A percentile compares a stretch with the other conserved stretches of the same genome.
Conservation (phyloP, 2,888 invertebrate genomes). For the Mycalesis mineus region DNA sequence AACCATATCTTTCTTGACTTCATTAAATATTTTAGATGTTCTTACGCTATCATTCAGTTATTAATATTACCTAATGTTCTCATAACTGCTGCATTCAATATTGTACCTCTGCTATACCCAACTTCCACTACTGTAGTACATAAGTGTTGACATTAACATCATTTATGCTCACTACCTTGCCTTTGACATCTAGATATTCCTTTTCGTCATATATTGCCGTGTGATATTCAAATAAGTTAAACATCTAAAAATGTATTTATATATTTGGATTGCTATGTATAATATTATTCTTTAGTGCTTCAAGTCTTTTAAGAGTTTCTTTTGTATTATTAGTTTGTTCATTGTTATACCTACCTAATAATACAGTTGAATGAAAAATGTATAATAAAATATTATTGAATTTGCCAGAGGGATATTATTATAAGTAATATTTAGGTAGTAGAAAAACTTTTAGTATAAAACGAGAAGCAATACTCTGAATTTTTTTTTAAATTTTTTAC, state of each 20-base stretch:
- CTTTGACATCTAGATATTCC: too few relatives aligned
- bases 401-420: constrained; percentile 72
- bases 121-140: too few relatives aligned
- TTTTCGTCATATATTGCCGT: too few relatives aligned
- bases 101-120: too few relatives aligned
- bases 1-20: too few relatives aligned
- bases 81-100: too few relatives aligned
- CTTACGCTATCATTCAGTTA: too few relatives aligned
- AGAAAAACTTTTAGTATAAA: constrained; percentile 72
- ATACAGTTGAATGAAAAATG: constrained; percentile 26
- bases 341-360: constrained; percentile 36
- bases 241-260: not conserved
- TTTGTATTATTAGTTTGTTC: constrained; percentile 25
- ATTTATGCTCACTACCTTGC: too few relatives aligned
- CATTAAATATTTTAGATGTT: too few relatives aligned
- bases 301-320: constrained; percentile 13
- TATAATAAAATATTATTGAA: constrained; percentile 42
- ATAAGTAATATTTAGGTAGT: constrained; percentile 67
- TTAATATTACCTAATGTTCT: too few relatives aligned
- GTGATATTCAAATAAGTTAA: too few relatives aligned
- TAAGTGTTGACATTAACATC: too few relatives aligned
- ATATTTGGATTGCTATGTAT: constrained; percentile 20
- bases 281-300: not conserved
- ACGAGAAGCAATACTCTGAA: constrained; percentile 77
- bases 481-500: constrained; percentile 67